These are phyloP conservation scores for Micropoecilia bifurca DNA, from an alignment of 2,797 vertebrate genomes.

Conservation along the genomic window DNA sequence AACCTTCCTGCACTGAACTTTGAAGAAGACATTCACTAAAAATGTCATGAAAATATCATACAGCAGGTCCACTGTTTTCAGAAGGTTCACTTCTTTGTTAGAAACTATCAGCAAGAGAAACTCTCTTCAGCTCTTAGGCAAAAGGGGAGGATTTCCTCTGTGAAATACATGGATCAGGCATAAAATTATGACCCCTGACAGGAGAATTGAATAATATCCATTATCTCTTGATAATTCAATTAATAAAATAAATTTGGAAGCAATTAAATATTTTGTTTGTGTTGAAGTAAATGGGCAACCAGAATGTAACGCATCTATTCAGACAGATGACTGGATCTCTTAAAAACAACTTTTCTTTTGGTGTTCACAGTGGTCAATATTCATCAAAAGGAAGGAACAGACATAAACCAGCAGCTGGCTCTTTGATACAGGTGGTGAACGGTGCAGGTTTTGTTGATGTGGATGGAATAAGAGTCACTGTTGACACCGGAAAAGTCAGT, in stretches of 20 bases:
- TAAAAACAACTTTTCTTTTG: not conserved
- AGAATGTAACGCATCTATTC: not conserved
- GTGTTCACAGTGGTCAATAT: not conserved
- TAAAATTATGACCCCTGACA: not conserved
- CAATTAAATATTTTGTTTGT: not conserved
- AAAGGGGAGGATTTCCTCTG: not conserved
- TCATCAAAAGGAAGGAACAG: not conserved
- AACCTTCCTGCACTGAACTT: conserved; percentile 1
- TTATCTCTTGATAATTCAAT: not conserved
- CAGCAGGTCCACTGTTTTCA: not conserved
- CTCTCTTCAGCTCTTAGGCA: not conserved
- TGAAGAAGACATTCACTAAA: not conserved
- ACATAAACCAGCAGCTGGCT: not conserved
- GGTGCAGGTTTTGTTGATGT: not conserved
- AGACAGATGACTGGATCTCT: not conserved
- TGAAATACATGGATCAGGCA: not conserved
- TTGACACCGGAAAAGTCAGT: not conserved
- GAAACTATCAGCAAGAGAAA: not conserved
- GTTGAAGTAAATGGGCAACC: not conserved
- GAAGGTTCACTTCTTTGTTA: not conserved
- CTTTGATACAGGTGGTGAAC: not conserved
- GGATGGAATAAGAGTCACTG: not conserved
- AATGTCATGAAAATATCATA: not conserved
- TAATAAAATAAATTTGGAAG: not conserved
- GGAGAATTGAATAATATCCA: not conserved